phyloP scores from a whole-genome alignment of 2,113 vertebrate species.

The Elaphurus davidianus region DNA sequence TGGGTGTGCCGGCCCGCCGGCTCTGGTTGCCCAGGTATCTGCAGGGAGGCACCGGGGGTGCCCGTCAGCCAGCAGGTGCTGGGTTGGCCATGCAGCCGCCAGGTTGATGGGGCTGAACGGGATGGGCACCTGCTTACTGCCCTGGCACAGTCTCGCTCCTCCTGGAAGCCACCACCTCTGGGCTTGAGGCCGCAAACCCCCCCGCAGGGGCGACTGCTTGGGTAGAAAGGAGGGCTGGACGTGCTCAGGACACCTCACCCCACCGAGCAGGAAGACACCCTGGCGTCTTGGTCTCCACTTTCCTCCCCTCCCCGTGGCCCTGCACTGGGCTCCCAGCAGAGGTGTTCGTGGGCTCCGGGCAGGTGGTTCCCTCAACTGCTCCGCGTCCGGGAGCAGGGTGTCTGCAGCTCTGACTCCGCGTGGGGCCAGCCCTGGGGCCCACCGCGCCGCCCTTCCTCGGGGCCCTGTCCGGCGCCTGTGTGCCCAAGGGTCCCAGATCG shows the following conservation, averaged over 20 bases:
- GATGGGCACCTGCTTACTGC: background rate
- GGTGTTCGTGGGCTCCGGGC: background rate
- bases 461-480: background rate
- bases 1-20: background rate
- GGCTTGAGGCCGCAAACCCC: background rate
- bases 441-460: fast-evolving
- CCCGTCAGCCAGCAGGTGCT: fast-evolving
- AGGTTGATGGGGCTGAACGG: fast-evolving
- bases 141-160: fast-evolving
- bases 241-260: fast-evolving
- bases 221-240: background rate
- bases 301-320: background rate
- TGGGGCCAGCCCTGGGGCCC: background rate
- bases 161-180: background rate
- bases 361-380: background rate
- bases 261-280: background rate
- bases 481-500: background rate
- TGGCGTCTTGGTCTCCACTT: fast-evolving
- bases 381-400: fast-evolving
- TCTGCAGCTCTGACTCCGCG: background rate
- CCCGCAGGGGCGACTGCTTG: background rate
- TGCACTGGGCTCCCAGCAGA: background rate
- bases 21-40: background rate
- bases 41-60: too few species aligned
- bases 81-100: fast-evolving